Base-by-base conservation (phyloP, 2,797 vertebrate genomes). In the Myotis pilosus region DNA sequence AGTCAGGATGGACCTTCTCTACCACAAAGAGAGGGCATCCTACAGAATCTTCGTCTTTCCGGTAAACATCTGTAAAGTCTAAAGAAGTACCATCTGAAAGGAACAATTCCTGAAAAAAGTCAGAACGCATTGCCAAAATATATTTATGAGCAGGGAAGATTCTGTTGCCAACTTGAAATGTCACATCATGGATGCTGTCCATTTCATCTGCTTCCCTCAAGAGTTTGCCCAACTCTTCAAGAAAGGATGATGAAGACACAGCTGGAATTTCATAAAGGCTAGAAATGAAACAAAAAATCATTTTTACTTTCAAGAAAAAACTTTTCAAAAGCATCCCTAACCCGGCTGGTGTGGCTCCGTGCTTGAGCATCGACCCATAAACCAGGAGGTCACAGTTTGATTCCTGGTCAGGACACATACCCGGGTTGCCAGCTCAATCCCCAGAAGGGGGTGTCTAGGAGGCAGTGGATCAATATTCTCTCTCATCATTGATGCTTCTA, bases 181-280 rank as follows among this genome's bases (percentile, higher is more conserved):
- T 99, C 95, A 99, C 99, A 83, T 99, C 99, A 20, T 99, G 99
- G 96, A 99, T 99, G 97, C 92, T 99, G 98, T 99, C 99, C 87
- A 97, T 99, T 98, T 99, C 99, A 87, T 99, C 99, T 0, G 99
- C 99, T 96, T 99, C 99, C 12, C 98, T 97, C 96, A 99, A 96
- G 68, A 99, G 98, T 53, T 98, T 98, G 92, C 98, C 98, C 97
- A 99, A 99, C 97, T 99, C 98, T 97, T 99, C 98, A 91, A 98
- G 98, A 98, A 99, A 99, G 64, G 97, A 98, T 81, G 99, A 99
- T 0, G 98, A 96, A 25, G 99, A 99, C 78, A 99, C 98, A 80
- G 96, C 98, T 97, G 99, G 99, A 96, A 99, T 98, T 98, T 99
- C 99, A 97, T 98, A 99, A 95, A 99, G 98, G 97, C 99, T 99